Evolutionary conservation across 37 sponge, comb jelly and placozoan genomes (phyloP), one percentile per base, ranked within the genome.

Genomic region (Geodia barretti): DNA sequence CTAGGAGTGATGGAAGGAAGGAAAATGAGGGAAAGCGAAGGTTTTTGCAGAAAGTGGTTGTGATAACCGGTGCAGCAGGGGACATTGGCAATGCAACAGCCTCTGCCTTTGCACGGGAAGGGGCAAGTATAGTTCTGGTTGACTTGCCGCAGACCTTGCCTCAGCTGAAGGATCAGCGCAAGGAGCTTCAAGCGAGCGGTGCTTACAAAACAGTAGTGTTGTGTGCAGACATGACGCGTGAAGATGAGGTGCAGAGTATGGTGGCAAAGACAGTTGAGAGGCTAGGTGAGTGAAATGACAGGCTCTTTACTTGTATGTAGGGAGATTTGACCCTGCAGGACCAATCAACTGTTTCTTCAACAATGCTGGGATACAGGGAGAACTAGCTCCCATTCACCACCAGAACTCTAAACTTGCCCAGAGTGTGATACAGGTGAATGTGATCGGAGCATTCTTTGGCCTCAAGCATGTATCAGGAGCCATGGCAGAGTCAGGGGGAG

Each of bases 51-150:
- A 86, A 91, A 43, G 73, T 77, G 17, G 82, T 83, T 4, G 72
- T 94, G 19, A 85, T 94, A 30, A 94, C 95, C n/a, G 95, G 95
- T 59, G 95, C 89, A 4, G 95, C 95, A 0, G 95, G 95, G 19
- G 92, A 94, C 64, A 94, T 94, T 36, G 95, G 95, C 20, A 41
- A 76, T 9, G 73, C 91, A 20, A 81, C 95, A 36, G 95, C 95
- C 5, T 34, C 62, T 26, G 64, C 73, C 5, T 89, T 94, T 84
- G 88, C 86, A 5, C 2, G 40, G 31, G 63, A 91, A 47, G 95
- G 95, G 26, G 83, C 88, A 31, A 70, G 28, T 36, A 69, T 94
- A 32, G 71, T 94, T 1, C 82, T 94, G 33, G 86, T 88, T 0
- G 95, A 94, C 64, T 60, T 94, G 32, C 88, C 91, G 2, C 39